Percentiles rank a stretch among this genome's conserved stretches.
Evolutionary conservation across 2,113 vertebrate species (phyloP).

Genomic region (Onychostoma macrolepis): DNA sequence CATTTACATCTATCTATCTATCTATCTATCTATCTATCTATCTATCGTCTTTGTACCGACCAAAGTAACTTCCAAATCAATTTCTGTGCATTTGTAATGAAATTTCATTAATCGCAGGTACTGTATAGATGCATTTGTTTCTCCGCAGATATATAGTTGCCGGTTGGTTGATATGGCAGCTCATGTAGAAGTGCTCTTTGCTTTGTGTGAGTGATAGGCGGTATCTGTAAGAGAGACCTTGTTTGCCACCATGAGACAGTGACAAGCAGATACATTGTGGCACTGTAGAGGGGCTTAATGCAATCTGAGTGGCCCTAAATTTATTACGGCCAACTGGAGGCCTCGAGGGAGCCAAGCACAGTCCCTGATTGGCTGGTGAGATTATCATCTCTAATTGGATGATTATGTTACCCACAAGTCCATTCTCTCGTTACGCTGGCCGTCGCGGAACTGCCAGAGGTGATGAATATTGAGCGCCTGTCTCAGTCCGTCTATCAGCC

Average conservation of each 20-base stretch:
- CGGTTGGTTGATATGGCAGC: neutral
- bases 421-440: constrained; percentile 51
- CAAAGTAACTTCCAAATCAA: too few species aligned
- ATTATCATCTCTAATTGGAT: constrained; percentile 61
- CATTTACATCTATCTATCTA: neutral
- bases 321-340: constrained; percentile 34
- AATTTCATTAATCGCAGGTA: neutral
- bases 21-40: neutral
- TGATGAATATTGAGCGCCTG: constrained; percentile 56
- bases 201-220: constrained; percentile 49
- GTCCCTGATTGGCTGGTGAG: constrained; percentile 45
- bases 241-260: constrained; percentile 22
- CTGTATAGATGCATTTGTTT: neutral
- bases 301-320: constrained; percentile 56
- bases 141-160: neutral
- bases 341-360: constrained; percentile 35
- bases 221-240: constrained; percentile 38
- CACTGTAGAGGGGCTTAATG: constrained; percentile 52
- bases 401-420: constrained; percentile 56
- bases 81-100: too few species aligned
- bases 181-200: neutral
- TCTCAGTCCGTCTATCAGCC: constrained; percentile 7
- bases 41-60: too few species aligned
- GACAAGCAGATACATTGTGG: constrained; percentile 54
- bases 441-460: constrained; percentile 27